phyloP scores from a whole-genome alignment of 2,113 vertebrate species.

The Spea bombifrons region DNA sequence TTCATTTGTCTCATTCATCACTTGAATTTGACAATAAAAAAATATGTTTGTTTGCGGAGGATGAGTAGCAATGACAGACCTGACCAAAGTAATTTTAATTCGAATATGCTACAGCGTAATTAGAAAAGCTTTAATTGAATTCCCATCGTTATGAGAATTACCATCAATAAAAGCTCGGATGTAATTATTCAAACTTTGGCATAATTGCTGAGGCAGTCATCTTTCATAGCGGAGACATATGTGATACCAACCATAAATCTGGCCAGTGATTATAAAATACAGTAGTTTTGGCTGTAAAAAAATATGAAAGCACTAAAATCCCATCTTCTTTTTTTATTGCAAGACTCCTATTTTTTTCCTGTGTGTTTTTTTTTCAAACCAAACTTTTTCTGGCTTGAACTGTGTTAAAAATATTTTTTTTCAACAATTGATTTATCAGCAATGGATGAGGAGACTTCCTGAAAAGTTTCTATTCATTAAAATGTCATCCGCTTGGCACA shows the following conservation, averaged over 20 bases:
- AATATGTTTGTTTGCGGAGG: not conserved
- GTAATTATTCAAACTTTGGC: constrained; percentile 4
- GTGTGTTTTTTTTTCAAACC: too few relatives aligned
- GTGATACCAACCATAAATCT: not conserved
- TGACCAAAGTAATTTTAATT: not conserved
- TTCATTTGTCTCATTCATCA: not conserved
- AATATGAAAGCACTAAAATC: too few relatives aligned
- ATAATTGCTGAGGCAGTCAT: not conserved
- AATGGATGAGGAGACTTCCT: too few relatives aligned
- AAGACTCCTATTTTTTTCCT: too few relatives aligned
- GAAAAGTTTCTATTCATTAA: too few relatives aligned
- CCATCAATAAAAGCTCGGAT: not conserved
- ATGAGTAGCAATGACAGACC: not conserved
- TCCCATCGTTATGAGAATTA: constrained; percentile 8
- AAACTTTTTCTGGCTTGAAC: too few relatives aligned
- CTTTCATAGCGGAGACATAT: constrained; percentile 1
- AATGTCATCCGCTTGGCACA: too few relatives aligned
- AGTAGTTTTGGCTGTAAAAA: not conserved
- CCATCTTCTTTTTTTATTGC: too few relatives aligned
- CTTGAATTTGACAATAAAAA: not conserved
- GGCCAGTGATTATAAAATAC: not conserved
- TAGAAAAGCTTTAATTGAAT: not conserved
- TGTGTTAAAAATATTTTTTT: too few relatives aligned
- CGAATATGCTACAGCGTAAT: not conserved
- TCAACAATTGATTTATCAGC: too few relatives aligned